Evolutionary conservation across 2,888 invertebrate genomes (phyloP).

Genomic region (Galeruca laticollis): DNA sequence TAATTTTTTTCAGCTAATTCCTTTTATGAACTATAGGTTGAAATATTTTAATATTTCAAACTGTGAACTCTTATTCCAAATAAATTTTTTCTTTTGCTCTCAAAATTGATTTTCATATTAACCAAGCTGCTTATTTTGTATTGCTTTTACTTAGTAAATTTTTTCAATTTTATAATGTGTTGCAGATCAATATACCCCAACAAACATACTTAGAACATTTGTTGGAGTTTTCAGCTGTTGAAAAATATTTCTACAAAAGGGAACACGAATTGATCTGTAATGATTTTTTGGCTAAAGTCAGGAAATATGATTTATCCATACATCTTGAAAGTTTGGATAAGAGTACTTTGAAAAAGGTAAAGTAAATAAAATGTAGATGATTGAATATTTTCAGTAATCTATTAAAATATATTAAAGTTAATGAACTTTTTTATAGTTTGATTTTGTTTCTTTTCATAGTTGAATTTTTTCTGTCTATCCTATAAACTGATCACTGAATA

Average conservation of each 20-base stretch:
- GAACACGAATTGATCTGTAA: conserved; percentile 70
- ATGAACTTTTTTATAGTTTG: too few relatives aligned
- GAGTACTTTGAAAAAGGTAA: conserved; percentile 64
- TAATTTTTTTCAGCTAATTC: too few relatives aligned
- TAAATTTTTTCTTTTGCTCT: too few relatives aligned
- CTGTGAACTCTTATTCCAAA: too few relatives aligned
- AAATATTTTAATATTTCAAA: too few relatives aligned
- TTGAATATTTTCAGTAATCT: conserved; percentile 5
- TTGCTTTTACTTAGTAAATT: not conserved
- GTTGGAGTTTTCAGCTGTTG: conserved; percentile 78
- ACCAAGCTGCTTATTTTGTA: too few relatives aligned
- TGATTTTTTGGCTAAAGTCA: conserved; percentile 67
- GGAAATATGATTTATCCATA: conserved; percentile 65
- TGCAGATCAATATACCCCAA: conserved; percentile 73
- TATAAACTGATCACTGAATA: too few relatives aligned
- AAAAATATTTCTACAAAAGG: conserved; percentile 79
- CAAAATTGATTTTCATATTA: too few relatives aligned
- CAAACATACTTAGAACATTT: conserved; percentile 72
- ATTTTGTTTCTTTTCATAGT: too few relatives aligned
- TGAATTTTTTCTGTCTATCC: too few relatives aligned
- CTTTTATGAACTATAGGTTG: too few relatives aligned
- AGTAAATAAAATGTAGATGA: conserved; percentile 52
- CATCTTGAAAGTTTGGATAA: conserved; percentile 68
- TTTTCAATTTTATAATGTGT: not conserved
- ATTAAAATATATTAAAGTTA: too few relatives aligned